Conservation (phyloP, 2,113 vertebrate species). For the Leucoraja erinaceus region DNA sequence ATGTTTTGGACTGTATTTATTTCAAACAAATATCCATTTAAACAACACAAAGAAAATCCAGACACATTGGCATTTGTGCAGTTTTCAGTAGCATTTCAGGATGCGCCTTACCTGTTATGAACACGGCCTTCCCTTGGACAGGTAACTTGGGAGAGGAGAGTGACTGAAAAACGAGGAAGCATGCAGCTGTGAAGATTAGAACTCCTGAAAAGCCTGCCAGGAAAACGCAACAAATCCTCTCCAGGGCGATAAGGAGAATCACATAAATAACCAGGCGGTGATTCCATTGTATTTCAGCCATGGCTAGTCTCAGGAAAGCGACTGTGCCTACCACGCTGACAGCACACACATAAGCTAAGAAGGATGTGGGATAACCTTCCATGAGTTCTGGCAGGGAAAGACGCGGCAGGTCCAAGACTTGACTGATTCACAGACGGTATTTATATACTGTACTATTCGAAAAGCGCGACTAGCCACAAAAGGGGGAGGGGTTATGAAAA, state of each 20-base stretch:
- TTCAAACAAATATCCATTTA: neutral
- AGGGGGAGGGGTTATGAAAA: slow-evolving; percentile 9
- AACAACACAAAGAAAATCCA: neutral
- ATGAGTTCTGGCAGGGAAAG: neutral
- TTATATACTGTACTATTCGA: slow-evolving; percentile 22
- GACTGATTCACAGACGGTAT: neutral
- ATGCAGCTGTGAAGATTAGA: neutral
- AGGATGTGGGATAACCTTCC: neutral
- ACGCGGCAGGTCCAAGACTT: neutral
- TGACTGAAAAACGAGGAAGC: neutral
- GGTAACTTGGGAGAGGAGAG: neutral
- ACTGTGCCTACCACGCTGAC: neutral
- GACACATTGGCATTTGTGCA: neutral
- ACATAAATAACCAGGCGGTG: neutral
- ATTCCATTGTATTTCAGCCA: slow-evolving; percentile 5
- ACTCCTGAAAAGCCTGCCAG: slow-evolving; percentile 10
- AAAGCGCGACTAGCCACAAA: neutral
- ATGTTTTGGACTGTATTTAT: neutral
- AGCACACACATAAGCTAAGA: neutral
- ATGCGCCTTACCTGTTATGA: slow-evolving; percentile 1
- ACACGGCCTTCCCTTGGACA: slow-evolving; percentile 5
- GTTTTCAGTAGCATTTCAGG: neutral
- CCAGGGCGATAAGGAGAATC: neutral
- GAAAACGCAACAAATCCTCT: slow-evolving; percentile 3
- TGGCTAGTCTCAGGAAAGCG: neutral